These are phyloP conservation scores for Euplexia lucipara DNA, from an alignment of 2,888 invertebrate species.

Conservation along the genomic window DNA sequence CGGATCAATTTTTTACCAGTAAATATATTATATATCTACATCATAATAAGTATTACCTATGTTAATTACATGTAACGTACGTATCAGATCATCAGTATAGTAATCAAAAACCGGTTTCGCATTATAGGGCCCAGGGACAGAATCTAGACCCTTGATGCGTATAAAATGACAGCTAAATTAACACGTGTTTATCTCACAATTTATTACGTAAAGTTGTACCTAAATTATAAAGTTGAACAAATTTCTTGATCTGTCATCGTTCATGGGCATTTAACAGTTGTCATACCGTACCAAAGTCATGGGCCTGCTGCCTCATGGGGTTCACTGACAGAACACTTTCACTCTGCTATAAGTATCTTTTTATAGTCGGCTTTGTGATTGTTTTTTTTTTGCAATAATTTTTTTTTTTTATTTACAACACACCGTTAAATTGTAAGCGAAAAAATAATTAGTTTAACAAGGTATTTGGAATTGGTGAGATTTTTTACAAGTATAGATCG, in stretches of 20 bases:
- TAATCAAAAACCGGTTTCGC: not conserved
- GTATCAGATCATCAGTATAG: not conserved
- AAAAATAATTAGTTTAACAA: not conserved
- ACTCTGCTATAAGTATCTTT: conserved; percentile 35
- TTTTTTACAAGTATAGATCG: not conserved
- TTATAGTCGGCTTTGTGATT: conserved; percentile 30
- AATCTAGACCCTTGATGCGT: conserved; percentile 9
- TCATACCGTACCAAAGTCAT: conserved; percentile 33
- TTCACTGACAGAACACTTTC: conserved; percentile 40
- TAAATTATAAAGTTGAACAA: conserved; percentile 39
- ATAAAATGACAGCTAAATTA: conserved; percentile 25
- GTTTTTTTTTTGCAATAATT: conserved; percentile 16
- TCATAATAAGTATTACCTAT: not conserved
- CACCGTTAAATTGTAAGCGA: not conserved
- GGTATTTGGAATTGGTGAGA: too few species aligned
- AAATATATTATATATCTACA: not conserved
- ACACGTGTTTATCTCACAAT: conserved; percentile 18
- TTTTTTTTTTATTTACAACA: conserved; percentile 8
- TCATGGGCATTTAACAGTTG: conserved; percentile 43
- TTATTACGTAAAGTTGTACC: conserved; percentile 16
- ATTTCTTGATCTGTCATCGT: conserved; percentile 31
- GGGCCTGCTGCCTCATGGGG: conserved; percentile 39
- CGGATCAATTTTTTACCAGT: conserved; percentile 1
- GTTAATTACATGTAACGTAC: not conserved
- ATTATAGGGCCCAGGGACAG: conserved; percentile 12